Base-by-base conservation (phyloP, 2,113 vertebrate genomes). In the Elaphurus davidianus region DNA sequence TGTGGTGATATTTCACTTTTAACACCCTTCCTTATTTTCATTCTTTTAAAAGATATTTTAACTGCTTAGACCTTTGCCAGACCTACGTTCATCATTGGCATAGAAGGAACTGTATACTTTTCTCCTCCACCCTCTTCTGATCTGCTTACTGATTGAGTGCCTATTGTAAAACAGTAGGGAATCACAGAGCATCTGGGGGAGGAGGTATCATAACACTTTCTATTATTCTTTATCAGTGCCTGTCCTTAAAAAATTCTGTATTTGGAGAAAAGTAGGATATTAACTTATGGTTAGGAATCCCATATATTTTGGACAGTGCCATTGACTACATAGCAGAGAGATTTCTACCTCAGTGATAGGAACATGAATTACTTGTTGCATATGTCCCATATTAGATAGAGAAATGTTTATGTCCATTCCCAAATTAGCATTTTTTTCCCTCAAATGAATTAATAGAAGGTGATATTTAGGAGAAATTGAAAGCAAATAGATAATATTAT, bases 1-100 rank as follows among this genome's bases (percentile, higher is more conserved):
- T n/a, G 28, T 91, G 97, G 98, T 89, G 96, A 91, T 98, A 97
- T 95, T 98, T 98, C 98, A 98, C 98, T 98, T 97, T 95, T 96
- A 82, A 98, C 76, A 84, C 98, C 95, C 97, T 96, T 98, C 95
- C 96, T 96, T 98, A 98, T 99, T 99, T 99, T 92, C 96, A 93
- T 90, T 98, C 98, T 98, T 98, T 98, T 97, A 91, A 99, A 98
- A 99, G 98, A 98, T 99, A 99, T 99, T 99, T 99, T 99, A 99
- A 98, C 99, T 99, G 98, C 98, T 98, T 97, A 99, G 98, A 99
- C 98, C 98, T 97, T 98, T 98, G 98, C 97, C 98, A 99, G 98
- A 98, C 98, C 97, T 98, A 59, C 97, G 97, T 98, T 98, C 98
- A 98, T 98, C 99, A 98, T 87, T 91, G 89, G 95, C 94, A 96